Evolutionary conservation across 1,140 invertebrate species (phyloP), one percentile per base, ranked within the genome.

Genomic region (Polyergus mexicanus): DNA sequence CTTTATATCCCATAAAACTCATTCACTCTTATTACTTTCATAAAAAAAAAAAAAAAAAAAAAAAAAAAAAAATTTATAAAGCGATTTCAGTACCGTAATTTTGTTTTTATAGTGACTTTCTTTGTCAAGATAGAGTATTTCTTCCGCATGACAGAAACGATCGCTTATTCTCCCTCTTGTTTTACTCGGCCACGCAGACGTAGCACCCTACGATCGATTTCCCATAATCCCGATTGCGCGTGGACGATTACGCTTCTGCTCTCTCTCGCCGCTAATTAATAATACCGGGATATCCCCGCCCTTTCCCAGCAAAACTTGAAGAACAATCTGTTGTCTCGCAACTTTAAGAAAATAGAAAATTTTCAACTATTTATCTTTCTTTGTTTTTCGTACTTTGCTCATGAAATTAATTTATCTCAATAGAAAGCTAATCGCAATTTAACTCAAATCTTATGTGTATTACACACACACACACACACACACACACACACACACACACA

Each of bases 141-240:
- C 13, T 38, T 54, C 25, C 44, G n/a, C 44, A 0, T 28, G 22
- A 47, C 58, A 28, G 32, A 47, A 41, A 62, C 58, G 19, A 44
- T 56, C n/a, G 25, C 32, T 68, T 54, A 38, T 69, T 68, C 35
- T 38, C 8, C 25, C 38, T 80, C 63, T 80, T 68, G 7, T 28
- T 66, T 80, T 54, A 54, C 75, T 71, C 68, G 44, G 66, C 65
- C 41, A 86, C 69, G 77, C 63, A 81, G n/a, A 68, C 47, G n/a
- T 56, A 41, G 32, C 28, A 10, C 65, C 35, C 63, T 38, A 69
- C 22, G 47, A 80, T 80, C 76, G 63, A 80, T 80, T 80, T 69
- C 47, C 63, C 44, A 80, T 80, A 80, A 80, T 80, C 63, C 63
- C 63, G 63, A 80, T 80, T 77, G 58, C 74, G 74, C 58, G 74